A percentile compares a stretch with the other conserved stretches of the same genome.
These are phyloP conservation scores for Aulostomus chinensis DNA, from an alignment of 2,797 vertebrate species.

Conservation along the genomic window DNA sequence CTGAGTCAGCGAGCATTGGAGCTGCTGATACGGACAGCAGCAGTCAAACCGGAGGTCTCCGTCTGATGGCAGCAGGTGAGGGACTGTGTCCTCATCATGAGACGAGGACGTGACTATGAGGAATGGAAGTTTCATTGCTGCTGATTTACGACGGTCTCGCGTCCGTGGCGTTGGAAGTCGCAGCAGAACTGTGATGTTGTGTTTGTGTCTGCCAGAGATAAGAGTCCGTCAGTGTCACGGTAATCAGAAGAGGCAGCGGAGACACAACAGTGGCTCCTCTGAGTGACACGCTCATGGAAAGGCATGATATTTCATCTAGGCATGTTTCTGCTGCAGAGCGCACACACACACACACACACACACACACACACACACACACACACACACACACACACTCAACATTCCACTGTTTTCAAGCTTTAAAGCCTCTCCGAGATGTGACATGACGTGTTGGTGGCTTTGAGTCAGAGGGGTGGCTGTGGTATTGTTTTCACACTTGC, in stretches of 20 bases:
- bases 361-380: conserved; percentile 7
- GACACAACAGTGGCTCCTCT: conserved; percentile 67
- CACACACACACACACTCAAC: background rate
- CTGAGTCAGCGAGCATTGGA: conserved; percentile 3
- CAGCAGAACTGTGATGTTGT: background rate
- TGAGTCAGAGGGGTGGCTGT: conserved; percentile 1
- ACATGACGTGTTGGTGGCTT: conserved; percentile 12
- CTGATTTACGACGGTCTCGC: background rate
- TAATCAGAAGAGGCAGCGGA: conserved; percentile 69
- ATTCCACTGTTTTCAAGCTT: conserved; percentile 5
- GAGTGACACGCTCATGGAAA: conserved; percentile 69
- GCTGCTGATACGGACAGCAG: background rate
- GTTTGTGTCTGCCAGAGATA: conserved; percentile 1
- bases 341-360: background rate
- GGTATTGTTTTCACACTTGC: conserved; percentile 15
- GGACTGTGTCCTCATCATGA: too few relatives aligned
- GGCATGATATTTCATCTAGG: conserved; percentile 68
- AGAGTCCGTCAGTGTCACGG: conserved; percentile 35
- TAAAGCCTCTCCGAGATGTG: conserved; percentile 7
- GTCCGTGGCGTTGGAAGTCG: background rate
- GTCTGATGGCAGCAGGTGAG: too few relatives aligned
- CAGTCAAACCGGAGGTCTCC: background rate
- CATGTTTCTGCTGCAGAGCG: conserved; percentile 34
- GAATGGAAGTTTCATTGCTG: background rate
- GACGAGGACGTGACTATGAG: background rate